These are phyloP conservation scores for Phacellophora camtschatica DNA, from an alignment of 30 jellyfish, hydroid and myxozoan species.

Conservation along the genomic window DNA sequence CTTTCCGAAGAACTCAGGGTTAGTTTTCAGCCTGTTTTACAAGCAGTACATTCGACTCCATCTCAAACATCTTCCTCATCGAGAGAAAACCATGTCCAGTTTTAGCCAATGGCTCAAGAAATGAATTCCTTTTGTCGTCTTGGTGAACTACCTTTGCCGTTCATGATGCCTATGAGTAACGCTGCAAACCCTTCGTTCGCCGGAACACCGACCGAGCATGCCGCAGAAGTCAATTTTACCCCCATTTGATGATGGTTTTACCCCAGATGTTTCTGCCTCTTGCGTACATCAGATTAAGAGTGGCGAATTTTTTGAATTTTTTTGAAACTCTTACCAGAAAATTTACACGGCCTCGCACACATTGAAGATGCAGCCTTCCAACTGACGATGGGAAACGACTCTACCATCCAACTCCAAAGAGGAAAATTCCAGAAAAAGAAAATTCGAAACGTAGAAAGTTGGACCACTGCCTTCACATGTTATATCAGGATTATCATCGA, in stretches of 20 bases:
- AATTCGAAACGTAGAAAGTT: not conserved
- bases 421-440: not conserved
- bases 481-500: not conserved
- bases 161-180: not conserved
- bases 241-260: not conserved
- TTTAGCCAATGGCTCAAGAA: not conserved
- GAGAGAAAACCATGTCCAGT: not conserved
- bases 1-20: not conserved
- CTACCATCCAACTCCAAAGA: not conserved
- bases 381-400: not conserved
- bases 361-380: not conserved
- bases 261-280: not conserved
- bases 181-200: not conserved
- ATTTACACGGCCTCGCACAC: not conserved
- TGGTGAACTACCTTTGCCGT: not conserved
- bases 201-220: not conserved
- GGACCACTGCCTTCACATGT: conserved; percentile 11
- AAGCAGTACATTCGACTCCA: not conserved
- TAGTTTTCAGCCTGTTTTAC: not conserved
- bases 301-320: not conserved
- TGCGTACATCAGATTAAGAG: not conserved
- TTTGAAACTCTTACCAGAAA: not conserved
- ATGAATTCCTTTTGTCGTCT: not conserved
- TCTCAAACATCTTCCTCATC: not conserved
- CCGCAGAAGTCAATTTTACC: not conserved